Conservation (phyloP, 1,140 invertebrate genomes). For the Drosophila paulistorum region DNA sequence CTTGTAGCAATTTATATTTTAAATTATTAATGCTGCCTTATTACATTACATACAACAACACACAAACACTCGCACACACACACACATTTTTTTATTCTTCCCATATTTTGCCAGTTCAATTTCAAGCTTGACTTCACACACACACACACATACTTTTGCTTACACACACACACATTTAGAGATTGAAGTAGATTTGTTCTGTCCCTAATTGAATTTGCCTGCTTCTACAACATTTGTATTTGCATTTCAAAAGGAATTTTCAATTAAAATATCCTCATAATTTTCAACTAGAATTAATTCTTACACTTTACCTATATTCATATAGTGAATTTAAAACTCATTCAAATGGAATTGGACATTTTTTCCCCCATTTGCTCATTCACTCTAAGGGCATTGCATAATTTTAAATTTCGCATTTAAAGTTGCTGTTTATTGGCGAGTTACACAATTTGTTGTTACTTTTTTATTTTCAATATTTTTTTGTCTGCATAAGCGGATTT, state of each 20-base stretch:
- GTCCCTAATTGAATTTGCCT: constrained; percentile 63
- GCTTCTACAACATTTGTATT: constrained; percentile 50
- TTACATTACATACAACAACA: constrained; percentile 59
- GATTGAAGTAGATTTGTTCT: constrained; percentile 48
- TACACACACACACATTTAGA: constrained; percentile 6
- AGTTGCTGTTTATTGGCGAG: neutral
- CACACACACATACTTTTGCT: constrained; percentile 15
- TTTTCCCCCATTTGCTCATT: no score
- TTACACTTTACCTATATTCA: constrained; percentile 16
- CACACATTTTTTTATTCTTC: constrained; percentile 19
- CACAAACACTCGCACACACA: neutral
- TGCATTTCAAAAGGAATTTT: constrained; percentile 67
- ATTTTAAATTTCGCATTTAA: neutral
- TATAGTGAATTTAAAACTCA: neutral
- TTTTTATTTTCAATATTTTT: neutral
- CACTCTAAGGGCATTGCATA: neutral
- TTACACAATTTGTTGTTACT: constrained; percentile 8
- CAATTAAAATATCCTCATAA: constrained; percentile 64
- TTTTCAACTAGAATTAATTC: constrained; percentile 43
- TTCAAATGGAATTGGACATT: neutral
- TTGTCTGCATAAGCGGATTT: constrained; percentile 11
- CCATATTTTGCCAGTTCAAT: constrained; percentile 38
- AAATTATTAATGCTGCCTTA: constrained; percentile 77
- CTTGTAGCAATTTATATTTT: constrained; percentile 80
- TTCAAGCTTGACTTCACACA: constrained; percentile 62